Base-by-base conservation (phyloP, 2,888 invertebrate genomes). In the Sminthurinus aureus region DNA sequence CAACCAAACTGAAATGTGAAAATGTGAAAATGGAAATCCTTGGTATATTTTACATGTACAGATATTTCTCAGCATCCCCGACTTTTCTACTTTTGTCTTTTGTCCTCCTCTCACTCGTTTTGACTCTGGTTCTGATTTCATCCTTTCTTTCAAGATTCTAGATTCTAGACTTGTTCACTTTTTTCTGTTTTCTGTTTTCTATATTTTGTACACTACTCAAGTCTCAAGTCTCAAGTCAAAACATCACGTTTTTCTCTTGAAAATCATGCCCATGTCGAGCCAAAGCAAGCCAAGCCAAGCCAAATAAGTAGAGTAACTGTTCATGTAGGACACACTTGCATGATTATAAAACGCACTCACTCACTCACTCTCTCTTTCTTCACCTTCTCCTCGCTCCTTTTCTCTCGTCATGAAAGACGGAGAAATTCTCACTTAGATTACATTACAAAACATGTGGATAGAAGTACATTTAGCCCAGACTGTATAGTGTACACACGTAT, bases 221-320 rank as follows among this genome's bases (percentile, higher is more conserved):
- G 20, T 11, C 8, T 67, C 11, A n/a, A n/a, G 67, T 67, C n/a
- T 67, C 67, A 67, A 67, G 67, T 67, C 20, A 67, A 67, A 1
- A 22, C 20, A 67, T 67, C 67, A 67, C 67, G 22, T 18, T 67
- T 20, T 67, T 9, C 22, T 22, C 67, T n/a, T 67, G 12, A 67
- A 67, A 67, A 22, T 67, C 67, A 67, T 22, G 22, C 67, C n/a
- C 67, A 20, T 67, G 67, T 67, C 12, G n/a, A 67, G 67, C 67
- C 18, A 11, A 20, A 20, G 8, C 15, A n/a, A 20, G n/a, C n/a
- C 67, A 20, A 64, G 15, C n/a, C 18, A 9, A 64, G 64, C 1
- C 15, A n/a, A 64, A 64, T 64, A n/a, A 64, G n/a, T 18, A 15
- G n/a, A 64, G 64, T 64, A n/a, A 64, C 3, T 18, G 64, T 38